Evolutionary conservation across 2,113 vertebrate genomes (phyloP), one percentile per base, ranked within the genome.

Genomic region (Tenrec ecaudatus): DNA sequence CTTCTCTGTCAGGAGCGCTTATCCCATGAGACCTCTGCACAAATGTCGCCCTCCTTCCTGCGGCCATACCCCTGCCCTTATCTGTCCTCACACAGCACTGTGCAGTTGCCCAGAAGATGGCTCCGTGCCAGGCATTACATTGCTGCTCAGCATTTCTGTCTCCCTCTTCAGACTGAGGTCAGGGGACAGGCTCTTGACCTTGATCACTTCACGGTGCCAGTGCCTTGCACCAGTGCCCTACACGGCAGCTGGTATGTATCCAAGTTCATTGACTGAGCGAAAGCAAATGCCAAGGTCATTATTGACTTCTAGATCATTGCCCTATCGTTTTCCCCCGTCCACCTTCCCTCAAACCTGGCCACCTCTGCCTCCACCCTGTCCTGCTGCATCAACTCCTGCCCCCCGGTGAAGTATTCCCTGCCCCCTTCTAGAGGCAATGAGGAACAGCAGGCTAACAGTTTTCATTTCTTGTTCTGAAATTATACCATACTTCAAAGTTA

Each of bases 311-410:
- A 79, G 36, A 10, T 80, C 69, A 10, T 33, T 29, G 23, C 6
- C 38, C 27, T 69, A 12, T 2, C 7, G 53, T 20, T 2, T 19
- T 17, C 6, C 2, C 2, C 58, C 25, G 31, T 40, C 47, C 1
- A 1, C 12, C 8, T 2, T 53, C 25, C 6, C 40, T n/a, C 0
- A 0, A 16, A 17, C 62, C 0, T 17, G 8, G 40, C 2, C n/a
- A 16, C 2, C 4, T n/a, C 9, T 31, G 19, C 16, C 43, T 43
- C 29, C 1, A 1, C 17, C 3, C 2, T 12, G 6, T 2, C 47
- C 14, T 1, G 22, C 89, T 80, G 58, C 10, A 6, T 82, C 29
- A 14, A 10, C 75, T 69, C 33, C 11, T 40, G 9, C 57, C 23
- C 25, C 8, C 80, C 9, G 10, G 2, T 62, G 77, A 84, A 23